Conservation (phyloP, 2,888 invertebrate species). For the Meloe dianella region DNA sequence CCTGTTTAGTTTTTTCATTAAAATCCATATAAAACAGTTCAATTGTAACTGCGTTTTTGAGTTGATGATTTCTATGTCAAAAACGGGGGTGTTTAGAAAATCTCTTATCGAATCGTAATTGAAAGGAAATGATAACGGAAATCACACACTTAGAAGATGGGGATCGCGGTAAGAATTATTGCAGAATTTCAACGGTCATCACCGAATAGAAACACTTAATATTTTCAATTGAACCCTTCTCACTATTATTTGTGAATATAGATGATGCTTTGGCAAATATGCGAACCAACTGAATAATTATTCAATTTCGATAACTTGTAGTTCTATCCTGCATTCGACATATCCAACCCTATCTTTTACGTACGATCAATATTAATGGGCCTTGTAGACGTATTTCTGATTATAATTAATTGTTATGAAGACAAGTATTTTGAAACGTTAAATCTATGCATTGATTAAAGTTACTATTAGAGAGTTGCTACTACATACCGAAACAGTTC, state of each 20-base stretch:
- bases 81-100: too few species aligned
- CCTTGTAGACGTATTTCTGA: not conserved
- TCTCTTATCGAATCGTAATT: too few species aligned
- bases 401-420: conserved; percentile 8
- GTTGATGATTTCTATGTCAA: too few species aligned
- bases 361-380: conserved; percentile 6
- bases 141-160: too few species aligned
- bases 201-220: not conserved
- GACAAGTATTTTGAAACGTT: not conserved
- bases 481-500: not conserved
- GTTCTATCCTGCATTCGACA: conserved; percentile 7
- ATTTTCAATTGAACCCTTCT: not conserved
- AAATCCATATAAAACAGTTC: not conserved
- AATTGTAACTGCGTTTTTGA: not conserved
- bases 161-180: not conserved
- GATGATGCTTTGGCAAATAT: not conserved
- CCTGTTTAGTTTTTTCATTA: not conserved
- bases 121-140: too few species aligned
- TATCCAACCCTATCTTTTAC: not conserved
- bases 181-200: not conserved
- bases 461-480: not conserved
- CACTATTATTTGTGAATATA: not conserved
- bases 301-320: conserved; percentile 9
- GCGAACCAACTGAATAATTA: not conserved
- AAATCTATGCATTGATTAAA: not conserved